phyloP scores from a whole-genome alignment of 2,797 vertebrate species.

The Psittacula echo region DNA sequence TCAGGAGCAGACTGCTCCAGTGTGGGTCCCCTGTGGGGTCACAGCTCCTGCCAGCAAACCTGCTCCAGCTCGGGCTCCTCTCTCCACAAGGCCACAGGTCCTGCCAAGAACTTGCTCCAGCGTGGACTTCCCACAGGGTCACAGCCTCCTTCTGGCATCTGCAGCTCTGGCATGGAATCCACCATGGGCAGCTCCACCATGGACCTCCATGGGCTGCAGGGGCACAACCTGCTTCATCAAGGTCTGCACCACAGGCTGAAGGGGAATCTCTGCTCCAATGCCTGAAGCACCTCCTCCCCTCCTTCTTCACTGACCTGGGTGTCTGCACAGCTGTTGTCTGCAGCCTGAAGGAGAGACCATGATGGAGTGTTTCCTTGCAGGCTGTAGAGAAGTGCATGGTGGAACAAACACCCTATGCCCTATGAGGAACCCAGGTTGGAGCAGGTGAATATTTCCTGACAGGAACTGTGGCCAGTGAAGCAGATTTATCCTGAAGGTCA shows the following conservation, averaged over 20 bases:
- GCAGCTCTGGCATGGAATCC: neutral
- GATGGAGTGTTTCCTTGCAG: neutral
- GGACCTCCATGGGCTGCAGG: neutral
- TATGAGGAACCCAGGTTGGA: neutral
- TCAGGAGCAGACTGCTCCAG: neutral
- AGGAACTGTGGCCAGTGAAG: neutral
- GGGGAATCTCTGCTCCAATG: neutral
- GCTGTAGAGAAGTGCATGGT: neutral
- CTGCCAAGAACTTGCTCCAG: neutral
- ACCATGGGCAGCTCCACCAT: neutral
- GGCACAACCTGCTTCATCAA: neutral
- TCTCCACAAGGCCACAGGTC: neutral
- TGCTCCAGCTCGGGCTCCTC: neutral
- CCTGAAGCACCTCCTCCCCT: neutral
- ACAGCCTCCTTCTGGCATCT: neutral
- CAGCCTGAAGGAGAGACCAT: neutral
- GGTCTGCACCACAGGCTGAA: neutral
- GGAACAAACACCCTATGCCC: neutral
- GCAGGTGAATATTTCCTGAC: neutral
- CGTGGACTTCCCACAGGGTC: neutral
- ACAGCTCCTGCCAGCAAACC: neutral
- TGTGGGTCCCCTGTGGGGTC: neutral
- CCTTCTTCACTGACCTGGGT: neutral
- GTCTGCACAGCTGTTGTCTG: neutral
- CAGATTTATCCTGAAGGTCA: neutral